A percentile compares a stretch with the other conserved stretches of the same genome.
These are phyloP conservation scores for Bagarius yarrelli DNA, from an alignment of 2,113 vertebrate species.

Conservation along the genomic window DNA sequence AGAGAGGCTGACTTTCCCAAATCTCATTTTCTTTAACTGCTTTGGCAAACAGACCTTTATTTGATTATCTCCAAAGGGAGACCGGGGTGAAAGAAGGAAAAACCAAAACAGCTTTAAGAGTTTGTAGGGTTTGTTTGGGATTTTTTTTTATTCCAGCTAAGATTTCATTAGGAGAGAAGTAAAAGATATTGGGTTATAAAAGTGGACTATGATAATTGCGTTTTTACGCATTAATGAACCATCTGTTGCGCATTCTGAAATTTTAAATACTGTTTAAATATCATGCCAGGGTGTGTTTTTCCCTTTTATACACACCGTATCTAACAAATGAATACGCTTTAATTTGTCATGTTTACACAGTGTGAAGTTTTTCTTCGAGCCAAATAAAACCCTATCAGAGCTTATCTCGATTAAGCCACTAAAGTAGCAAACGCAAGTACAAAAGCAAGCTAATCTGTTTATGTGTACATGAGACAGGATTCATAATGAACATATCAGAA, in stretches of 20 bases:
- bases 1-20: slow-evolving; percentile 33
- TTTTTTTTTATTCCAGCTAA: slow-evolving; percentile 43
- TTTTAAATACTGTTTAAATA: background rate
- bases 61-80: slow-evolving; percentile 57
- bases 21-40: slow-evolving; percentile 53
- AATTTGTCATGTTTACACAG: slow-evolving; percentile 12
- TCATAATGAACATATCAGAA: slow-evolving; percentile 75
- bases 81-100: slow-evolving; percentile 37
- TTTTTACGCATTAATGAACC: slow-evolving; percentile 43
- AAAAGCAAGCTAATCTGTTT: slow-evolving; percentile 54
- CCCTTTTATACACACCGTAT: background rate
- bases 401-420: slow-evolving; percentile 59
- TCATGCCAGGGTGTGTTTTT: background rate
- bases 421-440: slow-evolving; percentile 61
- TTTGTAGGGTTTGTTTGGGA: slow-evolving; percentile 53
- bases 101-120: slow-evolving; percentile 1
- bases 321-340: background rate
- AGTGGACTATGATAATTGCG: slow-evolving; percentile 26
- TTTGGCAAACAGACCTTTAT: slow-evolving; percentile 56
- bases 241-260: background rate
- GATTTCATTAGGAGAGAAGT: slow-evolving; percentile 53
- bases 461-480: slow-evolving; percentile 64
- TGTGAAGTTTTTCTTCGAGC: slow-evolving; percentile 36
- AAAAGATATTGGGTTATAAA: slow-evolving; percentile 13
- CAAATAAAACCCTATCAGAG: slow-evolving; percentile 50